Percentiles rank a stretch among this genome's conserved stretches.
phyloP scores from a whole-genome alignment of 2,113 vertebrate species.

The Ahaetulla prasina region DNA sequence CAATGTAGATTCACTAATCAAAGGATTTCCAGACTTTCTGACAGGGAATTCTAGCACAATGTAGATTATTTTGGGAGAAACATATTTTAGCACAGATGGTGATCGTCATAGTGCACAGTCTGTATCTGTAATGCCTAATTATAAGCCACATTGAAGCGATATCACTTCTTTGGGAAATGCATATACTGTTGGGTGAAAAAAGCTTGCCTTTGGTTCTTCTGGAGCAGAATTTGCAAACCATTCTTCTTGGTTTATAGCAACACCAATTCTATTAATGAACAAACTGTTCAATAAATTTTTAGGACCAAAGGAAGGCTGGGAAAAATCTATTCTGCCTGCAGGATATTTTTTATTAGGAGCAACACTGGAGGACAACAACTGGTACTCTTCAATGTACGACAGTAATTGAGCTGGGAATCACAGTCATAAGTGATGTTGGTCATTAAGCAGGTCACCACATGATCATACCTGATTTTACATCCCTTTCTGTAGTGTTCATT shows the following conservation, averaged over 20 bases:
- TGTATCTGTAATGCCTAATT: neutral
- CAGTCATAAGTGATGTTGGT: neutral
- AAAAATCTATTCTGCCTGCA: neutral
- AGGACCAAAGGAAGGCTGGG: neutral
- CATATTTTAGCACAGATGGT: neutral
- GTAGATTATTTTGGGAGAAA: neutral
- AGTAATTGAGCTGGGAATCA: neutral
- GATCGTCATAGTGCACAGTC: neutral
- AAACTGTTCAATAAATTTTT: neutral
- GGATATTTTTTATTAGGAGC: neutral
- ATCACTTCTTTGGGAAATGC: neutral
- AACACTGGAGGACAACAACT: neutral
- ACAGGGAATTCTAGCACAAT: neutral
- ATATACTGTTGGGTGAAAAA: neutral
- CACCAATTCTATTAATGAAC: neutral
- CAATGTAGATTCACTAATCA: neutral
- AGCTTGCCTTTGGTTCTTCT: neutral
- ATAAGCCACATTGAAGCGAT: neutral
- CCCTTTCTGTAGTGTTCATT: neutral
- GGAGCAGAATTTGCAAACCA: neutral
- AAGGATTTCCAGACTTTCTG: neutral
- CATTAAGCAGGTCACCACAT: neutral
- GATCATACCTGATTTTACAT: neutral
- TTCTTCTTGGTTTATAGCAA: neutral
- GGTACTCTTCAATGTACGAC: neutral